phyloP scores from a whole-genome alignment of 2,888 invertebrate species.

The Ichneumon xanthorius region DNA sequence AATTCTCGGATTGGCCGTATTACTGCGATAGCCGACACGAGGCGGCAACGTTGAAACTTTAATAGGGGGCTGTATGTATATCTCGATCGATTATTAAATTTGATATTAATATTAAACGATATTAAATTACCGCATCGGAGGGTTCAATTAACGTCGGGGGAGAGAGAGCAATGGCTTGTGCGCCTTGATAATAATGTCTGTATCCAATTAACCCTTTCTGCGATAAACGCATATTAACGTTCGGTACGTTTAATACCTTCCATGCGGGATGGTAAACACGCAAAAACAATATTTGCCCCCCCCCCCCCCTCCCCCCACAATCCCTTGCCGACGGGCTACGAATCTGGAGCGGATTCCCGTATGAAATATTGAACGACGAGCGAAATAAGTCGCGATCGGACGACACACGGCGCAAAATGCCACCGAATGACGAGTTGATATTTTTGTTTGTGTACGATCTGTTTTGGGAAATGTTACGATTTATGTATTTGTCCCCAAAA shows the following conservation, averaged over 20 bases:
- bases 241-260: not conserved
- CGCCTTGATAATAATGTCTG: not conserved
- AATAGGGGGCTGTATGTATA: not conserved
- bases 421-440: no score
- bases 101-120: not conserved
- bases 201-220: not conserved
- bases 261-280: not conserved
- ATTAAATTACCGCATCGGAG: slow-evolving; percentile 4
- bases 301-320: not conserved
- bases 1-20: not conserved
- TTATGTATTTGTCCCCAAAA: no score
- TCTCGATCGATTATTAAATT: not conserved
- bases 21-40: not conserved
- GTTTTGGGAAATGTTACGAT: no score
- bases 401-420: no score
- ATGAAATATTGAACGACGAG: no score
- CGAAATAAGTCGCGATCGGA: no score
- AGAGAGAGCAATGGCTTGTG: not conserved
- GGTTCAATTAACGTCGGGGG: slow-evolving; percentile 1
- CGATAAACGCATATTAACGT: not conserved
- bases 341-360: no score
- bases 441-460: no score
- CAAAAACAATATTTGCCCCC: not conserved
- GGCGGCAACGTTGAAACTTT: not conserved
- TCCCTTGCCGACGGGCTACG: no score